Base-by-base conservation (phyloP, 2,888 invertebrate genomes). In the Rhaphigaster nebulosa region DNA sequence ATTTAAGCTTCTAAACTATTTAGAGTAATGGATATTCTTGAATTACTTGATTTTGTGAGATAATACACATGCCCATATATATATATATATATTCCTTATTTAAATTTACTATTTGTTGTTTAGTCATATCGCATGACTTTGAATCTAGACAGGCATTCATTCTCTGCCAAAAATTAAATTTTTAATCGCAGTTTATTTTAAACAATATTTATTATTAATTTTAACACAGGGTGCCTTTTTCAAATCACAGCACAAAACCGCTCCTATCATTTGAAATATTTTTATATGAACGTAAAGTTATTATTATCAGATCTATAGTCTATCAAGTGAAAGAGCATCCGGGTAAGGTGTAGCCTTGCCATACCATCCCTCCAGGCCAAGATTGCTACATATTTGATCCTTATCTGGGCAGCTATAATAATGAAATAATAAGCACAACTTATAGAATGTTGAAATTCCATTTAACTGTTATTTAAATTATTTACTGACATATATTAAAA, bases 1-100 rank as follows among this genome's bases (percentile, higher is more conserved):
- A 84, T 84, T 84, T 45, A 84, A 84, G 45, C 84, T 50, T 45
- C 41, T 50, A 84, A 41, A 80, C 45, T 84, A 45, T 84, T 84
- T 41, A 84, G 84, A n/a, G 15, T 84, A n/a, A 84, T 84, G 45
- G 18, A 45, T 50, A 45, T 84, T 84, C 26, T n/a, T 84, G 45
- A 84, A 45, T 84, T 50, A 84, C 84, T 84, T 84, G n/a, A 84
- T 84, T 41, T 45, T 84, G 84, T 84, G 80, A 45, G n/a, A 12
- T 84, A 84, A 84, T 84, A 45, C n/a, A 41, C 3, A 45, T 84
- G 15, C 45, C 41, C 45, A 84, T 38, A 23, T 76, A 38, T 84
- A 8, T 76, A 18, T 76, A 38, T 84, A 5, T 26, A 41, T 80
- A 80, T 80, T 80, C n/a, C 26, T n/a, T 84, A 26, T 70, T 84